Evolutionary conservation across 2,113 vertebrate genomes (phyloP), one percentile per base, ranked within the genome.

Genomic region (Natator depressus): DNA sequence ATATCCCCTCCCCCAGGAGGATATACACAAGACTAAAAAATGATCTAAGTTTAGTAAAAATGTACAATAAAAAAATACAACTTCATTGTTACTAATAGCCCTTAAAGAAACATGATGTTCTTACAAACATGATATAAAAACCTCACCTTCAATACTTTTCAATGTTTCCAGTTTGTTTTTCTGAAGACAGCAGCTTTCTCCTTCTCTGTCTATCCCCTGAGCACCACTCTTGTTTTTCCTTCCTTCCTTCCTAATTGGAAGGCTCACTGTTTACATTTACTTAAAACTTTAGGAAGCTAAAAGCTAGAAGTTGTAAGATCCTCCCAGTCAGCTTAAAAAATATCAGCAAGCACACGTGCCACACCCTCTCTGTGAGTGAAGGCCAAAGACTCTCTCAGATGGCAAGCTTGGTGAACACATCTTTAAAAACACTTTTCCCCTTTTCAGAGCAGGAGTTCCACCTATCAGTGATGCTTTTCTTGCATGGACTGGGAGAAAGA

Each of bases 221-320:
- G 49, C 0, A 1, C 1, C 51, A 59, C 57, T 46, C 89, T 84
- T 17, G 22, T 59, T 59, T 59, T 29, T 57, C 4, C 50, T 93
- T 59, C 84, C 88, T 65, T n/a, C 47, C 82, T 84, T 85, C 59
- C 88, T 87, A 85, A 94, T 88, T 5, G 87, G 82, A 90, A 93
- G 9, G 72, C n/a, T 84, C 27, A 4, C 7, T 82, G 72, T 80
- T 92, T 47, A 53, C 13, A 89, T 8, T 86, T 42, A 78, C n/a
- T 53, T 10, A 46, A 81, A 90, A 82, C 20, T 51, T 6, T 55
- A 90, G 46, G 59, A 80, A 93, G 87, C 81, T 85, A 81, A 79
- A 94, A 46, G 62, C 62, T 38, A 76, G 24, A 25, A 76, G 72
- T 25, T 46, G 8, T 35, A 86, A 76, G 31, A 85, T 31, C 82